phyloP scores from a whole-genome alignment of 2,113 vertebrate species.

The Rhizomys pruinosus region DNA sequence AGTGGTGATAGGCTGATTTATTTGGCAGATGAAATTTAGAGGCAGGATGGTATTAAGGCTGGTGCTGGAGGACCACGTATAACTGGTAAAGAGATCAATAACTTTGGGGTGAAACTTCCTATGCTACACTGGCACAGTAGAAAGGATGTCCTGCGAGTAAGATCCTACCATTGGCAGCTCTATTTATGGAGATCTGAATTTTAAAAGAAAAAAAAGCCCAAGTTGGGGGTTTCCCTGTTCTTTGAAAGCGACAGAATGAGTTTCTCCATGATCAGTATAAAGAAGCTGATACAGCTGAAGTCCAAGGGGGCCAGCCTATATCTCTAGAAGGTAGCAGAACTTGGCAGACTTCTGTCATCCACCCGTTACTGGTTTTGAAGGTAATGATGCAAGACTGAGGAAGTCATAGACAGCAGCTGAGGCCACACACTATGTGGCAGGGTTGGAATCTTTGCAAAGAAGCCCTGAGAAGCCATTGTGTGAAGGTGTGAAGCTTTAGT shows the following conservation, averaged over 20 bases:
- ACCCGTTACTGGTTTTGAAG: not conserved
- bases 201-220: not conserved
- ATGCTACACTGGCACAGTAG: not conserved
- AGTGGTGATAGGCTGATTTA: not conserved
- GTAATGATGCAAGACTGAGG: not conserved
- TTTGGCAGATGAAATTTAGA: not conserved
- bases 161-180: not conserved
- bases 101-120: not conserved
- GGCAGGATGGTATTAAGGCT: not conserved
- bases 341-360: not conserved
- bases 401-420: not conserved
- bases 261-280: not conserved
- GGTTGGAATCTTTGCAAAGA: not conserved
- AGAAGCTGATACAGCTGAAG: not conserved
- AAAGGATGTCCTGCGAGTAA: not conserved
- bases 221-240: not conserved
- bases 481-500: not conserved
- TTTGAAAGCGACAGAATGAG: not conserved
- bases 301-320: not conserved
- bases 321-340: not conserved
- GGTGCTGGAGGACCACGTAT: not conserved
- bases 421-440: not conserved
- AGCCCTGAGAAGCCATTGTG: not conserved
- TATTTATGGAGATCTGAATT: not conserved
- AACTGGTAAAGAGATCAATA: not conserved